phyloP scores from a whole-genome alignment of 2,888 invertebrate genomes.

The Actias luna region DNA sequence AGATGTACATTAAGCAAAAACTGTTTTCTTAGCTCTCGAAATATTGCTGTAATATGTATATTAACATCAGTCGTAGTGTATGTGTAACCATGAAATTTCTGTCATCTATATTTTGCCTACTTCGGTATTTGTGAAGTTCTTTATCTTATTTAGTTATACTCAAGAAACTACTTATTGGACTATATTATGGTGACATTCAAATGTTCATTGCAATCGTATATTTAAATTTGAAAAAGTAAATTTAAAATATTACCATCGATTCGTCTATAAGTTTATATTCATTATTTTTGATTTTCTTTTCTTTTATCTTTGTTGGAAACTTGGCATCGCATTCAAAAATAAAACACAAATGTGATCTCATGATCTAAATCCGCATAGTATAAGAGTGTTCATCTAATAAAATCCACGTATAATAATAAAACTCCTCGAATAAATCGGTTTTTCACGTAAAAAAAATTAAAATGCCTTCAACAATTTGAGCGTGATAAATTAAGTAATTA shows the following conservation, averaged over 20 bases:
- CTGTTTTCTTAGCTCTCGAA: slow-evolving; percentile 60
- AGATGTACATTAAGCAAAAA: slow-evolving; percentile 38
- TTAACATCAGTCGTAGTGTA: slow-evolving; percentile 30
- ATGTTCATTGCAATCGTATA: neutral
- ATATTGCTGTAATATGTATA: slow-evolving; percentile 36
- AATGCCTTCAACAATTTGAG: too few relatives aligned
- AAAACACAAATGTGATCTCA: neutral
- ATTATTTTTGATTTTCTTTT: neutral
- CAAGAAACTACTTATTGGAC: neutral
- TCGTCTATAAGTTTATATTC: neutral
- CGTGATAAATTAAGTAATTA: too few relatives aligned
- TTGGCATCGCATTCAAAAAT: neutral
- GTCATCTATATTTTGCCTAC: neutral
- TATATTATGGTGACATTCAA: neutral
- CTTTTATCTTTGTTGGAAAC: neutral
- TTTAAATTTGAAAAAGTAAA: too few relatives aligned
- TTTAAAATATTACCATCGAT: too few relatives aligned
- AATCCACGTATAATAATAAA: neutral
- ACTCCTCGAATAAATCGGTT: neutral
- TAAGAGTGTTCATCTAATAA: neutral
- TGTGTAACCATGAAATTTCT: slow-evolving; percentile 46
- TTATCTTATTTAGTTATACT: neutral
- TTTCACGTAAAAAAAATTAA: too few relatives aligned
- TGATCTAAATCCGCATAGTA: neutral
- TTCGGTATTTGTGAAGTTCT: neutral